Conservation (phyloP, 2,888 invertebrate species). For the Callosobruchus maculatus region DNA sequence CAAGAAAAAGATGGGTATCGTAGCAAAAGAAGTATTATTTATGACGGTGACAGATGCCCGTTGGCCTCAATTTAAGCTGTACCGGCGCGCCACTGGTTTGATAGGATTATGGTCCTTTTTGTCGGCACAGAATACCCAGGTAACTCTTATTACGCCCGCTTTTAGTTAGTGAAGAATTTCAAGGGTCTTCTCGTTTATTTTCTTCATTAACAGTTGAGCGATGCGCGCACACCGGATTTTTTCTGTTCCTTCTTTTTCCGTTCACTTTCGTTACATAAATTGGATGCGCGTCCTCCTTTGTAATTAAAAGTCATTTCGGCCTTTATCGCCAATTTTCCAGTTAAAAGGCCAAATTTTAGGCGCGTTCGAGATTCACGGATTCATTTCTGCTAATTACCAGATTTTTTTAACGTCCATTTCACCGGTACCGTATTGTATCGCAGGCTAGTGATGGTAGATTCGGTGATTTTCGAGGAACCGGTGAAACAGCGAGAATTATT, state of each 20-base stretch:
- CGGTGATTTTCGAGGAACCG: no score
- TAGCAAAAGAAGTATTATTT: no score
- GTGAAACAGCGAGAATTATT: no score
- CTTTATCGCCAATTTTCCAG: not conserved
- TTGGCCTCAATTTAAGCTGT: no score
- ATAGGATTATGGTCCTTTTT: not conserved
- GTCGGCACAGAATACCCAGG: constrained; percentile 17
- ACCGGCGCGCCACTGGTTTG: not conserved
- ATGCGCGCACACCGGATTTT: constrained; percentile 13
- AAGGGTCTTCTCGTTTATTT: constrained; percentile 36
- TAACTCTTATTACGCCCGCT: constrained; percentile 33
- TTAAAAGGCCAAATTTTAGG: not conserved
- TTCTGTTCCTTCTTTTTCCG: constrained; percentile 2
- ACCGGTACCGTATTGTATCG: not conserved
- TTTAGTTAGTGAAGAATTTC: constrained; percentile 38
- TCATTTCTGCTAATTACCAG: not conserved
- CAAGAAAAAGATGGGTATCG: no score
- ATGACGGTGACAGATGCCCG: no score
- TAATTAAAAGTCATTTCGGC: not conserved
- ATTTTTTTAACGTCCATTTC: not conserved
- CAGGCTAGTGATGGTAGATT: no score
- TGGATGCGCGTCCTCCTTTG: not conserved
- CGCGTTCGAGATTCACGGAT: not conserved
- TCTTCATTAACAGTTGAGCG: constrained; percentile 33
- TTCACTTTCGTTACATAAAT: constrained; percentile 3